Evolutionary conservation across 2,888 invertebrate species (phyloP).

Genomic region (Eupelmus urozonus): DNA sequence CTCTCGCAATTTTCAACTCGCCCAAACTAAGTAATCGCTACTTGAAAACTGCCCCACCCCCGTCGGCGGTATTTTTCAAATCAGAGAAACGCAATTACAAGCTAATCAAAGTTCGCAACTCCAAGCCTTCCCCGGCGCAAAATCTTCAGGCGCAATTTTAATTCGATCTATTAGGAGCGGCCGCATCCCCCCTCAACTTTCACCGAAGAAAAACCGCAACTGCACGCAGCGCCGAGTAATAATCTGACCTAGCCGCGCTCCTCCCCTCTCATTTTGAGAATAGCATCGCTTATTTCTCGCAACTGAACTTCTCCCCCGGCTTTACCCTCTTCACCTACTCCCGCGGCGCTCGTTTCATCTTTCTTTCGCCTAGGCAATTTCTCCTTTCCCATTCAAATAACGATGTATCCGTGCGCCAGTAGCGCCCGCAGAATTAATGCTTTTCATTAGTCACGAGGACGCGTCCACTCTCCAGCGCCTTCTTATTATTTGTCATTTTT

Average conservation of each 20-base stretch:
- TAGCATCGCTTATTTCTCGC: slow-evolving; percentile 47
- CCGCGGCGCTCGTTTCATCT: slow-evolving; percentile 8
- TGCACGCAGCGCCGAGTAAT: slow-evolving; percentile 14
- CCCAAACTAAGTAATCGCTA: no score
- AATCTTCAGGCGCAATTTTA: slow-evolving; percentile 21
- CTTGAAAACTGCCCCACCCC: no score
- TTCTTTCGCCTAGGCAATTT: slow-evolving; percentile 36
- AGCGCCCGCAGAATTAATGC: slow-evolving; percentile 66
- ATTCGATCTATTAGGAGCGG: slow-evolving; percentile 38
- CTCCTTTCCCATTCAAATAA: slow-evolving; percentile 12
- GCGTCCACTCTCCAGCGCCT: slow-evolving; percentile 51
- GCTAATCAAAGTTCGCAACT: neutral
- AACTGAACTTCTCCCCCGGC: neutral
- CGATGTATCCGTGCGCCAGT: no score
- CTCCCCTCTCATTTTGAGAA: slow-evolving; percentile 33
- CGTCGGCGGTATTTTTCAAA: no score
- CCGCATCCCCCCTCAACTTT: slow-evolving; percentile 6
- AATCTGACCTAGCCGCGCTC: slow-evolving; percentile 30
- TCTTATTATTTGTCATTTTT: slow-evolving; percentile 72
- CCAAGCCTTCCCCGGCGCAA: neutral
- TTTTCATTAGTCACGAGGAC: slow-evolving; percentile 71
- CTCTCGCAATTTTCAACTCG: no score
- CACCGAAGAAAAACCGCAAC: slow-evolving; percentile 11
- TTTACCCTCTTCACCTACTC: neutral
- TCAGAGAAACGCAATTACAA: no score